Percentiles rank a stretch among this genome's conserved stretches.
These are phyloP conservation scores for Bellardia bayeri DNA, from an alignment of 2,888 invertebrate species.

Conservation along the genomic window DNA sequence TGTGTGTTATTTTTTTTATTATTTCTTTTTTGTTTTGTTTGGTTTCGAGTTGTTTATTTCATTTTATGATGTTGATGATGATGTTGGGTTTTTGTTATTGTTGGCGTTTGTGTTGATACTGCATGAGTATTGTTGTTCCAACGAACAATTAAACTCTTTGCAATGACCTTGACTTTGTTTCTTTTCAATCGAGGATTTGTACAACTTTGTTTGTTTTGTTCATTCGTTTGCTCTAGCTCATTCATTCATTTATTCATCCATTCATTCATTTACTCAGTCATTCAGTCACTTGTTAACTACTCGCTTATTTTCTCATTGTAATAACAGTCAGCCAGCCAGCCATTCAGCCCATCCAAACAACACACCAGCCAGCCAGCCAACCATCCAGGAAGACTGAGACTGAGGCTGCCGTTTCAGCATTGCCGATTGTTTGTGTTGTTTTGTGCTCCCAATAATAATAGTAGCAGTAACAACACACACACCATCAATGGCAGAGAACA, in stretches of 20 bases:
- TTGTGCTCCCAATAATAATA: conserved; percentile 68
- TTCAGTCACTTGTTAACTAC: conserved; percentile 72
- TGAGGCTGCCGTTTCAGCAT: conserved; percentile 52
- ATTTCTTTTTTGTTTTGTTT: conserved; percentile 65
- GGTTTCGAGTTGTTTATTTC: conserved; percentile 70
- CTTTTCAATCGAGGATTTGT: conserved; percentile 77
- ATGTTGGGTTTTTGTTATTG: conserved; percentile 62
- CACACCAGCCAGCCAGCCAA: conserved; percentile 43
- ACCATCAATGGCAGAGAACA: conserved; percentile 58
- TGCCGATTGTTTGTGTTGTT: conserved; percentile 62
- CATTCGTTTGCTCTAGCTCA: conserved; percentile 69
- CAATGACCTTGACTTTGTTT: conserved; percentile 84
- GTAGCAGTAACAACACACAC: conserved; percentile 40
- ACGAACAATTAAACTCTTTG: conserved; percentile 84
- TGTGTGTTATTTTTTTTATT: conserved; percentile 58
- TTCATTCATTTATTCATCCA: conserved; percentile 69
- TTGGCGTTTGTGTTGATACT: conserved; percentile 67
- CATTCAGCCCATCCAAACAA: conserved; percentile 7
- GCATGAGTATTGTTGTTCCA: conserved; percentile 72
- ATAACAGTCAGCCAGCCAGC: conserved; percentile 32
- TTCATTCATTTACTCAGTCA: conserved; percentile 69
- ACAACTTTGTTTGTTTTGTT: conserved; percentile 73
- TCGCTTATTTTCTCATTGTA: conserved; percentile 70
- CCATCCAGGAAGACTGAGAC: conserved; percentile 65
- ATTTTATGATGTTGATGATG: conserved; percentile 70